Percentiles rank a stretch among this genome's conserved stretches.
Conservation (phyloP, 2,113 vertebrate species). For the Saguinus midas region DNA sequence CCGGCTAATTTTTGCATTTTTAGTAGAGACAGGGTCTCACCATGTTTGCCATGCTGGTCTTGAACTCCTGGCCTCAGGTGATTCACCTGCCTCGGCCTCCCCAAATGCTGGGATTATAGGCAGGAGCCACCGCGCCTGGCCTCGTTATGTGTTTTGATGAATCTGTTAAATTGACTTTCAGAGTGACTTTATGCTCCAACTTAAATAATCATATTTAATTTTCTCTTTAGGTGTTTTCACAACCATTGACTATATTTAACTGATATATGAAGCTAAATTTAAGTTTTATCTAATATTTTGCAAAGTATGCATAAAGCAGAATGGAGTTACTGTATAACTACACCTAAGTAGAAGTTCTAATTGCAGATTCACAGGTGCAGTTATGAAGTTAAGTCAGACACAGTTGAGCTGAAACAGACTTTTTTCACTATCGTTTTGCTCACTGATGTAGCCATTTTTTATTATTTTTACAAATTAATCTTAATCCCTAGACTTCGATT, state of each 20-base stretch:
- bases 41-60: too few species aligned
- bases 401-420: not conserved
- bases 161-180: conserved; percentile 25
- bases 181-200: not conserved
- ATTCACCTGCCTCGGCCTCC: too few species aligned
- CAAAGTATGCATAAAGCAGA: not conserved
- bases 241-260: not conserved
- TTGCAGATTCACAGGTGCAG: not conserved
- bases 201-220: conserved; percentile 51
- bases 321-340: not conserved
- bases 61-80: too few species aligned
- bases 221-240: conserved; percentile 40
- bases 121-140: fast-evolving
- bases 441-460: not conserved
- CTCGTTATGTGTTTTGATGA: not conserved
- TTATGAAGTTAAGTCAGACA: conserved; percentile 47
- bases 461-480: conserved; percentile 56
- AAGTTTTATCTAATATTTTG: conserved; percentile 1
- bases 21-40: too few species aligned
- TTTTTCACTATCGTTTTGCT: not conserved
- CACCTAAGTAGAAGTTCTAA: not conserved
- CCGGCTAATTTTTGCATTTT: too few species aligned
- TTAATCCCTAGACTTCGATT: conserved; percentile 52
- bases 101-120: too few species aligned
- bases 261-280: not conserved